Base-by-base conservation (phyloP, 2,888 invertebrate species). In the Papilio elwesi region DNA sequence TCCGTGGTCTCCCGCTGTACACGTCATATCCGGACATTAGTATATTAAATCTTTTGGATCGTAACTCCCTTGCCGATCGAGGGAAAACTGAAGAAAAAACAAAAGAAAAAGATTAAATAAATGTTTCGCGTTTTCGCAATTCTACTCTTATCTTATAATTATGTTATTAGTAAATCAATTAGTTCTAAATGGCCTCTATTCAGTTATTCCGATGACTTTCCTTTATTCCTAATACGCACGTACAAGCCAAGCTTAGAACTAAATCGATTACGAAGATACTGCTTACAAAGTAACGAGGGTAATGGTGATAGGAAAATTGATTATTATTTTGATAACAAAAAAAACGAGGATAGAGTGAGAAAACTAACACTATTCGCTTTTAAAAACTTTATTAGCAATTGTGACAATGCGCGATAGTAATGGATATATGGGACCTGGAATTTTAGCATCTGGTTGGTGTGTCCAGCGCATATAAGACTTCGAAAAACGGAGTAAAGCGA, bases 141-240 rank as follows among this genome's bases (percentile, higher is more conserved):
- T 0, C 57, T 12, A 38, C 38, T 13, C 38, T 57, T 11, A 11
- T 59, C 59, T 38, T 59, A n/a, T 38, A 59, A 59, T 43, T 43
- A 43, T 59, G 59, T 59, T 59, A 59, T 59, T 43, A 59, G 59
- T 59, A 43, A 59, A 59, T n/a, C n/a, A 59, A 59, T 59, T 59
- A 15, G 9, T 43, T 59, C 59, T 59, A 43, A 59, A 43, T 59
- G 15, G 9, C n/a, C 10, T 59, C 59, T 38, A 59, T 59, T 59
- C n/a, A 59, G 38, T 59, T 59, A 59, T 59, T n/a, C 38, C 13
- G n/a, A 43, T 9, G 59, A 38, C 59, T 13, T 59, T 59, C 59
- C 59, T 59, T 59, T 59, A 36, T 13, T 38, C 13, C 13, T 43
- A 59, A 59, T 43, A n/a, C 38, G 9, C 59, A 59, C 59, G 59